Base-by-base conservation (phyloP, 2,797 vertebrate species). In the Apogon hyalosoma region DNA sequence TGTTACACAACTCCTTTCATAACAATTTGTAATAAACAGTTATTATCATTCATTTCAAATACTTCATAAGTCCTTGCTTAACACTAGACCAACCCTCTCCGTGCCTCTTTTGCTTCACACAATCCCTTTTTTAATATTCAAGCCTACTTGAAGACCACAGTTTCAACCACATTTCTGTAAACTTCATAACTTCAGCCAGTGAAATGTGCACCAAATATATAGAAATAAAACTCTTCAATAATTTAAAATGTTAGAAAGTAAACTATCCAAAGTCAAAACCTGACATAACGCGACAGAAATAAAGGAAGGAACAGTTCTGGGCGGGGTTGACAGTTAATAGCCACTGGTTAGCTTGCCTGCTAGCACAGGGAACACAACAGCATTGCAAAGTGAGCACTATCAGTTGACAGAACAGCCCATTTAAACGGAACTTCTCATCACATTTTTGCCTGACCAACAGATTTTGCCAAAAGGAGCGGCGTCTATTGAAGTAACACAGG, bases 131-230 rank as follows among this genome's bases (percentile, higher is more conserved):
- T 64, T 16, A 47, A 66, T 64, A 31, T 60, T 75, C n/a, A 53
- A 59, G 60, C 42, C 66, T 62, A 18, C 77, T 77, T 64, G 8
- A 82, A 77, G 79, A 88, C 82, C 83, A 76, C 76, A 59, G 71
- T 77, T 87, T 63, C 69, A 73, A 69, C 77, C 77, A 69, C 87
- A 70, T 61, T 70, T 62, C 87, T 79, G 87, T 90, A 90, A 92
- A 93, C 90, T 61, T 93, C 91, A 92, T 92, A 87, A 91, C 83
- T 89, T 92, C 92, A 92, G 90, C 90, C 87, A 87, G 88, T 86
- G 88, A 92, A 91, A 83, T 63, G 79, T 83, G 85, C 90, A 89
- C 88, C 90, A 84, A 88, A 84, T 83, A 86, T 86, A 88, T 82
- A 87, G 79, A 88, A 88, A 88, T 86, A 90, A 88, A 92, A 83